Conservation (phyloP, 2,113 vertebrate species). For the Dasyurus viverrinus region DNA sequence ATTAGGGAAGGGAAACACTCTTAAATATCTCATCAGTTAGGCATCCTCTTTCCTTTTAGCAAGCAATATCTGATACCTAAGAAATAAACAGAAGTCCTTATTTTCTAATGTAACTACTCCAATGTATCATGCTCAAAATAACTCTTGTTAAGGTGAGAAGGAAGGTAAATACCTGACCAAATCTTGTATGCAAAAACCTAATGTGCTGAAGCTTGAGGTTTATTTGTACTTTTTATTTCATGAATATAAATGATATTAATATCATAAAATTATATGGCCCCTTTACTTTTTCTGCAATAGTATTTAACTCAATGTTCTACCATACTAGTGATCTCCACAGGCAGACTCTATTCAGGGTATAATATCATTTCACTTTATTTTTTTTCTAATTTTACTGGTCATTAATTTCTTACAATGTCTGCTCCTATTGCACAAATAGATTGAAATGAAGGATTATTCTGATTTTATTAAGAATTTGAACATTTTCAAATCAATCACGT, state of each 20-base stretch:
- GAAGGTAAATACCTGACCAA: neutral
- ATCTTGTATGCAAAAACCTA: neutral
- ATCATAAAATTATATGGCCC: conserved; percentile 6
- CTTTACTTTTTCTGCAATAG: conserved; percentile 32
- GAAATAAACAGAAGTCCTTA: neutral
- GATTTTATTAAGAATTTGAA: conserved; percentile 50
- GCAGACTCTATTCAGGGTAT: conserved; percentile 14
- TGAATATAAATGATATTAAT: conserved; percentile 38
- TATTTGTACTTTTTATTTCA: conserved; percentile 11
- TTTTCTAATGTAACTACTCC: neutral
- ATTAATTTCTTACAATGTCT: conserved; percentile 30
- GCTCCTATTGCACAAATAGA: neutral
- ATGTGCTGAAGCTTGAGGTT: conserved; percentile 4
- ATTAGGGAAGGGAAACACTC: conserved; percentile 11
- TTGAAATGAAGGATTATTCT: conserved; percentile 44
- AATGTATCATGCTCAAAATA: neutral
- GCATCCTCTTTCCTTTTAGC: neutral
- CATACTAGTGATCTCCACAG: conserved; percentile 28
- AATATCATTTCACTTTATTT: conserved; percentile 44
- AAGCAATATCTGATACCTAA: neutral
- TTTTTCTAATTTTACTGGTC: conserved; percentile 53
- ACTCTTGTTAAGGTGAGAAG: neutral
- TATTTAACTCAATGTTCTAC: neutral
- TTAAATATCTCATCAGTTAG: conserved; percentile 6
- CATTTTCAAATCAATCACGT: conserved; percentile 2